Evolutionary conservation across 1,140 invertebrate species (phyloP), one percentile per base, ranked within the genome.

Genomic region (Solen grandis): DNA sequence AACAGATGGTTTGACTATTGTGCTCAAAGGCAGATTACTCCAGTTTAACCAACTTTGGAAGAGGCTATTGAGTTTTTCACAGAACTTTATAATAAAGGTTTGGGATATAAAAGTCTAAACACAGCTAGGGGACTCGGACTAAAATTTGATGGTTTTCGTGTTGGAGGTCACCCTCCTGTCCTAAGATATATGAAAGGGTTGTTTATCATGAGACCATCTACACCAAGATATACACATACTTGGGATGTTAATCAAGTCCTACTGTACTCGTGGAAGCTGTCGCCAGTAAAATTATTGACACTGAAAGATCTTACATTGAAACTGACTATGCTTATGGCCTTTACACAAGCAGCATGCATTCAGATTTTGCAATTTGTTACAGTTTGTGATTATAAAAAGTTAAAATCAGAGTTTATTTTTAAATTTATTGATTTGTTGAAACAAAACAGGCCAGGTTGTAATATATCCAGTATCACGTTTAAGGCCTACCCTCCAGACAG

Each of bases 241-340:
- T 84, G 76, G 70, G 57, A 84, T 75, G 72, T 74, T 14, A 50
- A 54, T 22, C 2, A 29, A 16, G 82, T 81, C 27, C 65, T 84
- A 29, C 33, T 2, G 29, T 79, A 77, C 62, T 13, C 80, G 33
- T 60, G 72, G 31, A 46, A 13, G n/a, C 59, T 69, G 16, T 16
- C 54, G 14, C 54, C 77, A 36, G n/a, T n/a, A n/a, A n/a, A n/a
- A n/a, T n/a, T n/a, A n/a, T n/a, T n/a, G n/a, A n/a, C n/a, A n/a
- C n/a, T n/a, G n/a, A n/a, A n/a, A n/a, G n/a, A n/a, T n/a, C n/a
- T n/a, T n/a, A n/a, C n/a, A n/a, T n/a, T n/a, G n/a, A n/a, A n/a
- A n/a, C n/a, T n/a, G n/a, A n/a, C n/a, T n/a, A n/a, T n/a, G n/a
- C n/a, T n/a, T n/a, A n/a, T n/a, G n/a, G n/a, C n/a, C n/a, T n/a